Conservation (phyloP, 1,140 invertebrate species). For the Calephelis nemesis region DNA sequence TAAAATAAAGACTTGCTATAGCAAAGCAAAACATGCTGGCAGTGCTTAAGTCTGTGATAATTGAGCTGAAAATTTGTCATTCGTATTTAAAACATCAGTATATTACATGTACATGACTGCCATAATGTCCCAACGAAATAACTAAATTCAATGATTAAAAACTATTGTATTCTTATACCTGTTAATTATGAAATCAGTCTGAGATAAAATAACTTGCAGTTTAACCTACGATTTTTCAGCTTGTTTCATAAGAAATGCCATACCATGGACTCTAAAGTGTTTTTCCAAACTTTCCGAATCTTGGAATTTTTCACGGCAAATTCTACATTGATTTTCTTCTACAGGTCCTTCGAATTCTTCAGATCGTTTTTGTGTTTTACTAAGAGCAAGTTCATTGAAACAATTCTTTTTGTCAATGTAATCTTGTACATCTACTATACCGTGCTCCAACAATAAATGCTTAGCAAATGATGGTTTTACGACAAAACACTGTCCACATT, state of each 20-base stretch:
- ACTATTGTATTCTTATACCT: not conserved
- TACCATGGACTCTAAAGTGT: slow-evolving; percentile 84
- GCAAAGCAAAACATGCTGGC: too few species aligned
- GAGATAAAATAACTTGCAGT: not conserved
- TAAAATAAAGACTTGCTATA: too few species aligned
- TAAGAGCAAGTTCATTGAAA: slow-evolving; percentile 76
- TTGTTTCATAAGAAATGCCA: slow-evolving; percentile 82
- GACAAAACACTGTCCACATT: slow-evolving; percentile 85
- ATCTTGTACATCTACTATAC: slow-evolving; percentile 77
- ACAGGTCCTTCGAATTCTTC: slow-evolving; percentile 62
- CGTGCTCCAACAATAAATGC: slow-evolving; percentile 82
- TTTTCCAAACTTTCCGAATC: slow-evolving; percentile 79
- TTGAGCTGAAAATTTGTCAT: too few species aligned
- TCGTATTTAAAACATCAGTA: too few species aligned
- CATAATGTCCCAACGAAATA: too few species aligned
- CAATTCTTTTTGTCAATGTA: slow-evolving; percentile 81
- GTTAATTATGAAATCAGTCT: too few species aligned
- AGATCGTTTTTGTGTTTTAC: slow-evolving; percentile 57
- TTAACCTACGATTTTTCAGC: not conserved
- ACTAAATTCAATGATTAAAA: too few species aligned
- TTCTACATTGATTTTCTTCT: slow-evolving; percentile 82
- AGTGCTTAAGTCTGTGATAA: too few species aligned
- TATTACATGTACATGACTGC: too few species aligned
- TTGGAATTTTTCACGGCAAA: slow-evolving; percentile 82
- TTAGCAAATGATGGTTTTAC: slow-evolving; percentile 83